Percentiles rank a stretch among this genome's conserved stretches.
Evolutionary conservation across 1,140 invertebrate species (phyloP).

Genomic region (Thaumatotibia leucotreta): DNA sequence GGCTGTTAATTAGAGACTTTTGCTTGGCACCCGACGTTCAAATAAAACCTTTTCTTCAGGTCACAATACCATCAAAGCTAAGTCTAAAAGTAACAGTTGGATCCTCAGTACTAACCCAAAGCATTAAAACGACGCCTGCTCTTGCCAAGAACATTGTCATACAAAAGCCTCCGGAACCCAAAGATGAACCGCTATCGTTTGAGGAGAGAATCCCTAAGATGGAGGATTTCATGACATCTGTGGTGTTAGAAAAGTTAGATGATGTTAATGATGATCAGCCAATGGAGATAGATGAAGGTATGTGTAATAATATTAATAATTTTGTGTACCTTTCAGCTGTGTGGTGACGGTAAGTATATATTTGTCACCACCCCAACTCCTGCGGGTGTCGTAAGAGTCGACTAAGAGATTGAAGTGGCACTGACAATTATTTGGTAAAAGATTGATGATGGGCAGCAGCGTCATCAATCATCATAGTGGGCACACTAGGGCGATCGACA

Average conservation of each 20-base stretch:
- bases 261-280: conserved; percentile 47
- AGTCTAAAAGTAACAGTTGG: conserved; percentile 46
- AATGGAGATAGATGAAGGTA: conserved; percentile 63
- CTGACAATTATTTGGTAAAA: no score
- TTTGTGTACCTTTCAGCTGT: no score
- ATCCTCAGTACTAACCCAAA: conserved; percentile 41
- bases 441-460: no score
- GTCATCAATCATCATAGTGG: no score
- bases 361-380: no score
- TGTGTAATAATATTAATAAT: conserved; percentile 11
- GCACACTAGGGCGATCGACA: no score
- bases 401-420: no score
- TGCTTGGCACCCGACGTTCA: no score
- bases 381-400: no score
- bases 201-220: conserved; percentile 30
- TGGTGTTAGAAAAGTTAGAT: conserved; percentile 27
- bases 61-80: conserved; percentile 25
- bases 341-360: no score
- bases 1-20: conserved; percentile 24
- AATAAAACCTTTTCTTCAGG: not conserved
- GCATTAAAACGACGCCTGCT: conserved; percentile 22
- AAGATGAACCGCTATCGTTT: conserved; percentile 27
- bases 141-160: conserved; percentile 10
- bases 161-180: not conserved
- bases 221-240: conserved; percentile 37